phyloP scores from a whole-genome alignment of 37 sponge, comb jelly and placozoan species.

The Dysidea cf. avara region DNA sequence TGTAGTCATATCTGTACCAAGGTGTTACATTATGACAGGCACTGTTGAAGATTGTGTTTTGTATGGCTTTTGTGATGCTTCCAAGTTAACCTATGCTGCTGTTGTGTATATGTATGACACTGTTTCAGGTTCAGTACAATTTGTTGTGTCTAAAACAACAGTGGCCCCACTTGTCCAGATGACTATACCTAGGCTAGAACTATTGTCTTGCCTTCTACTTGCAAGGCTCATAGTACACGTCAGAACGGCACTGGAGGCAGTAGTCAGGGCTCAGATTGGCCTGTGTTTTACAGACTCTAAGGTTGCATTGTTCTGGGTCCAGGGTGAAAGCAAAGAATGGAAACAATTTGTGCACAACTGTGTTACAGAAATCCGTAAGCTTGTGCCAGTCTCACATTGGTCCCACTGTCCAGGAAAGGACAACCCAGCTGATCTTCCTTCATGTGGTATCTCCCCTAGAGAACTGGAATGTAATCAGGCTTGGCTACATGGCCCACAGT shows the following conservation, averaged over 20 bases:
- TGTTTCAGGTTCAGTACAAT: not conserved
- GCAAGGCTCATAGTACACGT: conserved; percentile 8
- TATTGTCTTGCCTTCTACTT: not conserved
- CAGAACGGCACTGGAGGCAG: conserved; percentile 4
- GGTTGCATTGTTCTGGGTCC: conserved; percentile 20
- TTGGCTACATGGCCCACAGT: too few species aligned
- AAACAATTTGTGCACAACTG: conserved; percentile 21
- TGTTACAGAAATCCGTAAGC: conserved; percentile 5
- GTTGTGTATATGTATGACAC: conserved; percentile 4
- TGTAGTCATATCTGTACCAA: not conserved
- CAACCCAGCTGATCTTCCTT: conserved; percentile 23
- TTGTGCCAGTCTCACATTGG: conserved; percentile 3
- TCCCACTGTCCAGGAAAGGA: not conserved
- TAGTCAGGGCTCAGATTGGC: too few species aligned
- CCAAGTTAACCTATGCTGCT: conserved; percentile 16
- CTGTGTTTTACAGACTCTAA: too few species aligned
- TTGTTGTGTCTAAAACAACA: conserved; percentile 17
- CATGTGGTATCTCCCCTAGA: too few species aligned
- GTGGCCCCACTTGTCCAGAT: conserved; percentile 4
- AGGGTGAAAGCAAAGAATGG: conserved; percentile 16
- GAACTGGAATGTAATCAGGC: too few species aligned
- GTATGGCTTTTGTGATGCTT: conserved; percentile 20
- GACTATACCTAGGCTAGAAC: conserved; percentile 12
- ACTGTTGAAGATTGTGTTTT: conserved; percentile 2
- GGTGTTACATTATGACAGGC: conserved; percentile 11